A percentile compares a stretch with the other conserved stretches of the same genome.
Evolutionary conservation across 2,113 vertebrate species (phyloP).

Genomic region (Oceanodroma tethys): DNA sequence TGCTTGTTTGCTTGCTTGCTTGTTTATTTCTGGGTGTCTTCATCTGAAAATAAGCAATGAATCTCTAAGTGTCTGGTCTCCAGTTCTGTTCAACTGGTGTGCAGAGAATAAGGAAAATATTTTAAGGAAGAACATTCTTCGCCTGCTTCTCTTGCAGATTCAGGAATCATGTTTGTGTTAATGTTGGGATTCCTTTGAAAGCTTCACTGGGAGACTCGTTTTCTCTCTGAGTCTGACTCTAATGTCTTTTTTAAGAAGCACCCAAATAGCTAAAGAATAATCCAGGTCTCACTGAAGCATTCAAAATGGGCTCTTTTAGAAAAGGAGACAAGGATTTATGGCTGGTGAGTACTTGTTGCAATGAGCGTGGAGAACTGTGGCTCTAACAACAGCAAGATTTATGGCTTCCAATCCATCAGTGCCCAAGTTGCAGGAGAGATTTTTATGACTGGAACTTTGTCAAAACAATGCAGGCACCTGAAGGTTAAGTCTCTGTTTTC

Average conservation of each 20-base stretch:
- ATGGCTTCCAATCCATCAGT: constrained; percentile 15
- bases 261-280: constrained; percentile 10
- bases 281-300: constrained; percentile 23
- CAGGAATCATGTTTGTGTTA: not conserved
- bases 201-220: not conserved
- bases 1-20: not conserved
- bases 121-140: not conserved
- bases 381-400: constrained; percentile 29
- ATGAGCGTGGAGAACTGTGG: constrained; percentile 25
- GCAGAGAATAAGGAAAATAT: not conserved
- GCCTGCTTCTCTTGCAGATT: not conserved
- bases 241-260: constrained; percentile 10
- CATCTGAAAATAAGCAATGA: not conserved
- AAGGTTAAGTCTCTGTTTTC: constrained; percentile 12
- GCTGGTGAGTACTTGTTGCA: constrained; percentile 18
- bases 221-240: not conserved
- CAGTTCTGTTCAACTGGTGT: not conserved
- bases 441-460: constrained; percentile 12
- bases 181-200: not conserved
- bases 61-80: not conserved
- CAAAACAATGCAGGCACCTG: not conserved
- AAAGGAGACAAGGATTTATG: constrained; percentile 58
- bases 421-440: not conserved
- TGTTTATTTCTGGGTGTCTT: not conserved
- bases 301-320: constrained; percentile 22